phyloP scores from a whole-genome alignment of 2,797 vertebrate genomes.

The Vipera ursinii region DNA sequence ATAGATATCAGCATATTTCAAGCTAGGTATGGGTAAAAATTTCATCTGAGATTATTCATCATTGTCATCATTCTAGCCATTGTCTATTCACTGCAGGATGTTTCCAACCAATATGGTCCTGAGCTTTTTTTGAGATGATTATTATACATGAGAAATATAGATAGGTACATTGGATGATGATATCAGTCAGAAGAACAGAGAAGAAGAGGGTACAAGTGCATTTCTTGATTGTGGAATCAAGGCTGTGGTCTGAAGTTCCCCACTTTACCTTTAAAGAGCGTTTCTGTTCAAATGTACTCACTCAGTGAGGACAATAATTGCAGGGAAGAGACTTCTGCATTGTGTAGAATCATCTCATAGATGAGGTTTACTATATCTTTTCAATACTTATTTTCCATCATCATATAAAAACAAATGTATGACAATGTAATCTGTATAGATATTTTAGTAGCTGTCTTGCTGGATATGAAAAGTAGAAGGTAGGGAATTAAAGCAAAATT shows the following conservation, averaged over 20 bases:
- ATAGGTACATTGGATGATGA: neutral
- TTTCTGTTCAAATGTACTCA: neutral
- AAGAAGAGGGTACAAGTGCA: neutral
- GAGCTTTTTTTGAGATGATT: neutral
- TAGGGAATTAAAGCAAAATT: neutral
- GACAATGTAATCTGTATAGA: neutral
- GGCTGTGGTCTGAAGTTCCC: neutral
- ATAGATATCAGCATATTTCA: too few relatives aligned
- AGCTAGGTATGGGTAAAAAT: neutral
- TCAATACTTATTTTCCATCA: neutral
- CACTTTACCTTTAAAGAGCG: neutral
- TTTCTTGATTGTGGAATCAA: neutral
- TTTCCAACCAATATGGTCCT: neutral
- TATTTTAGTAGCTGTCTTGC: neutral
- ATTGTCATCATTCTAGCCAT: neutral
- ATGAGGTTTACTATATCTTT: too few relatives aligned
- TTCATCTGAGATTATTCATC: neutral
- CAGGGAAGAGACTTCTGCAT: neutral
- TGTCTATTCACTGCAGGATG: neutral
- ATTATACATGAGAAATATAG: neutral
- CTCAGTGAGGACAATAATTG: neutral
- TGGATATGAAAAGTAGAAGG: neutral
- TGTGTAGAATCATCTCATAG: neutral
- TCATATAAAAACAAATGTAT: neutral
- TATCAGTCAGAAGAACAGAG: neutral